Evolutionary conservation across 2,888 invertebrate species (phyloP).

Genomic region (Lepidocyrtinus sp.): DNA sequence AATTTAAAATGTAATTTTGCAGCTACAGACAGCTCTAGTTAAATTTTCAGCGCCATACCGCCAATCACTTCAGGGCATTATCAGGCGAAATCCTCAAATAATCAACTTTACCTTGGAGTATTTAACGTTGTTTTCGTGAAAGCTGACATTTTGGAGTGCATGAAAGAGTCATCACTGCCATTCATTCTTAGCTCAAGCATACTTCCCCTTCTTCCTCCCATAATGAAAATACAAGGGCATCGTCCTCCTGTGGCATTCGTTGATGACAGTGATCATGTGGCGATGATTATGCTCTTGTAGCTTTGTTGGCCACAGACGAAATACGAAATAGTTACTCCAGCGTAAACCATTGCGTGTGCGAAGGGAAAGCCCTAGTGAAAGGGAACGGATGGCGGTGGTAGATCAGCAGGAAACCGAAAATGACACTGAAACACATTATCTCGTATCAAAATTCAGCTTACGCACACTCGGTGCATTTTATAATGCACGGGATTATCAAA

Average conservation of each 20-base stretch:
- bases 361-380: background rate
- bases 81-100: too few relatives aligned
- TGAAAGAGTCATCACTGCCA: slow-evolving; percentile 53
- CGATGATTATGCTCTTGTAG: slow-evolving; percentile 16
- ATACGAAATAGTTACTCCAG: too few relatives aligned
- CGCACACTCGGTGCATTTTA: background rate
- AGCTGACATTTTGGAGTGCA: slow-evolving; percentile 38
- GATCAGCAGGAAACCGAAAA: slow-evolving; percentile 47
- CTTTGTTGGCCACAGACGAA: too few relatives aligned
- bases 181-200: too few relatives aligned
- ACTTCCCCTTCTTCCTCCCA: too few relatives aligned
- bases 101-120: too few relatives aligned
- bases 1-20: too few relatives aligned
- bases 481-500: background rate
- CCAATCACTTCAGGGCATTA: too few relatives aligned
- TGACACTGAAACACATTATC: background rate
- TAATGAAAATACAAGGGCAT: slow-evolving; percentile 31
- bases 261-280: slow-evolving; percentile 56
- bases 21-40: too few relatives aligned
- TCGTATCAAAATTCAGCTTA: background rate
- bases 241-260: background rate
- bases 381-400: too few relatives aligned
- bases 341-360: too few relatives aligned
- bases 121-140: background rate
- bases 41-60: too few relatives aligned